These are phyloP conservation scores for Cephus rjabovi DNA, from an alignment of 2,888 invertebrate species.

Conservation along the genomic window DNA sequence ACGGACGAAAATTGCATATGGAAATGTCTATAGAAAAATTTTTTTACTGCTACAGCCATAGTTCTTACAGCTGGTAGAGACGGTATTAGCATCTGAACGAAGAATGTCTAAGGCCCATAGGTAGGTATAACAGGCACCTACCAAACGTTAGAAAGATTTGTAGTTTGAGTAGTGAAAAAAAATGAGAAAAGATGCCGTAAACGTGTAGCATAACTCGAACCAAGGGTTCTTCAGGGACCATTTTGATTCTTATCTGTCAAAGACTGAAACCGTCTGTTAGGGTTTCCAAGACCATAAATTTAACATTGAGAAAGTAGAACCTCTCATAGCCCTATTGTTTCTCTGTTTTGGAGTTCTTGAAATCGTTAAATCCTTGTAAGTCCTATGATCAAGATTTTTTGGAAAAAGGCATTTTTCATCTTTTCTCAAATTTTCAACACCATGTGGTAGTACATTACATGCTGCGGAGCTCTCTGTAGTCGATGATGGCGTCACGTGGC, in stretches of 20 bases:
- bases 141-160: background rate
- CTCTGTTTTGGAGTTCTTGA: background rate
- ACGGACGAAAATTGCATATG: slow-evolving; percentile 13
- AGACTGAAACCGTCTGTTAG: background rate
- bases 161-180: background rate
- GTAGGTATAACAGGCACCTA: background rate
- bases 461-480: background rate
- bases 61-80: slow-evolving; percentile 29
- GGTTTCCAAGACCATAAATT: background rate
- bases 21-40: background rate
- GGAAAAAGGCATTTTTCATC: background rate
- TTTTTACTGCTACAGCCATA: background rate
- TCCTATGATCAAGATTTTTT: background rate
- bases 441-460: background rate
- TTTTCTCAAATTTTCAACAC: background rate
- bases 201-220: background rate
- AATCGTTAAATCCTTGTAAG: background rate
- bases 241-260: background rate
- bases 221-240: background rate
- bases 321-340: background rate
- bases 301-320: background rate
- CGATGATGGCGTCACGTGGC: slow-evolving; percentile 38
- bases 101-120: background rate
- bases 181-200: background rate
- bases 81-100: slow-evolving; percentile 27